Evolutionary conservation across 2,113 vertebrate species (phyloP).

Genomic region (Dendrocopos noguchii): DNA sequence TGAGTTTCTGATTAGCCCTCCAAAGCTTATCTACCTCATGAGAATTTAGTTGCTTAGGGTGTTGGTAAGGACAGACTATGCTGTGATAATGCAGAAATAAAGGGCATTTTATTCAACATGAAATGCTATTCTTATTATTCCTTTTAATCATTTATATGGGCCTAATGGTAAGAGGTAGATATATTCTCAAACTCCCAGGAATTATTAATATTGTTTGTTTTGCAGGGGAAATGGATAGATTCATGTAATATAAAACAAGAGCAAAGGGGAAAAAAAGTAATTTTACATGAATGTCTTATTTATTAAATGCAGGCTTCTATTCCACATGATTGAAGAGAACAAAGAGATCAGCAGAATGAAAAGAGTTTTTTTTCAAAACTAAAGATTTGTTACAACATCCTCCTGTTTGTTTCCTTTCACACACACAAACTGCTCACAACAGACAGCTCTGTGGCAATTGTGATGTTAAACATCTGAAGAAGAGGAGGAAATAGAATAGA

Average conservation of each 20-base stretch:
- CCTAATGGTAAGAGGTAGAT: slow-evolving; percentile 16
- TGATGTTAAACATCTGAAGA: slow-evolving; percentile 12
- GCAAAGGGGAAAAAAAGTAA: not conserved
- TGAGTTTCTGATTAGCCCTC: not conserved
- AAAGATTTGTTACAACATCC: not conserved
- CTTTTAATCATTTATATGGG: slow-evolving; percentile 27
- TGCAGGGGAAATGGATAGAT: not conserved
- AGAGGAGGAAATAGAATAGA: not conserved
- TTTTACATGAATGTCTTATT: slow-evolving; percentile 21
- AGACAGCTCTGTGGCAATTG: slow-evolving; percentile 1
- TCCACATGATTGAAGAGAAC: slow-evolving; percentile 32
- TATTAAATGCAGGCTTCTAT: slow-evolving; percentile 14
- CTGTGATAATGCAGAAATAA: not conserved
- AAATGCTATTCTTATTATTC: not conserved
- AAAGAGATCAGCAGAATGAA: slow-evolving; percentile 11
- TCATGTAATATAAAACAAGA: slow-evolving; percentile 27
- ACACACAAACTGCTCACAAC: not conserved
- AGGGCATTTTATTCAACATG: not conserved
- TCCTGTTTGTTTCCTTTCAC: slow-evolving; percentile 1
- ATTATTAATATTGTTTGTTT: slow-evolving; percentile 43
- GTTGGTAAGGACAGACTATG: not conserved
- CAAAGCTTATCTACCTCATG: not conserved
- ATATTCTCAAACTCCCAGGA: slow-evolving; percentile 8
- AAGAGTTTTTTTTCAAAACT: slow-evolving; percentile 32
- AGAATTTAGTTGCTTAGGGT: not conserved